Evolutionary conservation across 2,797 vertebrate genomes (phyloP).

Genomic region (Dipus sagitta): DNA sequence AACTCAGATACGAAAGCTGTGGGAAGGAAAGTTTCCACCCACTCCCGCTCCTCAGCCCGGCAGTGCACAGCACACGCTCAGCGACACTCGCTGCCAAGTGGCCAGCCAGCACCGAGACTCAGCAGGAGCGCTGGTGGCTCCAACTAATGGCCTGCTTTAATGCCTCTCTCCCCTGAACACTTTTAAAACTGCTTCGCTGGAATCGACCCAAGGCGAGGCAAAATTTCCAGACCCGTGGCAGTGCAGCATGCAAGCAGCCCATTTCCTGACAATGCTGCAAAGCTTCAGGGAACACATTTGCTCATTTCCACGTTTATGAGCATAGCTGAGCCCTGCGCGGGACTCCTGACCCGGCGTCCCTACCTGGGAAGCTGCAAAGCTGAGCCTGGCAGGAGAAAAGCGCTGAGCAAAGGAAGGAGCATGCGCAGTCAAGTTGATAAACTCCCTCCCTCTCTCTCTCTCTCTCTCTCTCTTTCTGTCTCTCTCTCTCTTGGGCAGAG

Average conservation of each 20-base stretch:
- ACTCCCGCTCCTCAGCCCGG: background rate
- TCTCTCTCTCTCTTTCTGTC: too few relatives aligned
- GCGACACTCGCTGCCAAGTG: slow-evolving; percentile 1
- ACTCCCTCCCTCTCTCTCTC: too few relatives aligned
- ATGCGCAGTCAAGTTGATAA: too few relatives aligned
- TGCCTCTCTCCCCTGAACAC: slow-evolving; percentile 72
- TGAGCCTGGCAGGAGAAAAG: too few relatives aligned
- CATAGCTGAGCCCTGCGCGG: slow-evolving; percentile 54
- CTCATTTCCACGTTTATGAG: slow-evolving; percentile 84
- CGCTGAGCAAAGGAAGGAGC: too few relatives aligned
- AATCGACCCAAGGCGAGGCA: slow-evolving; percentile 67
- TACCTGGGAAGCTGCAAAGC: slow-evolving; percentile 67
- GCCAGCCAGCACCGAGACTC: slow-evolving; percentile 62
- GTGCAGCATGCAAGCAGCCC: slow-evolving; percentile 27
- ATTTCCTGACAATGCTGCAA: slow-evolving; percentile 80
- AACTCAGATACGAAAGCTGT: slow-evolving; percentile 36
- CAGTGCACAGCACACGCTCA: slow-evolving; percentile 43
- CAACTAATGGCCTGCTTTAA: slow-evolving; percentile 54
- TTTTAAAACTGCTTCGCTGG: slow-evolving; percentile 75
- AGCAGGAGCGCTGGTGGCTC: background rate
- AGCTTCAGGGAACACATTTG: slow-evolving; percentile 84
- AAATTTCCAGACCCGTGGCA: slow-evolving; percentile 80
- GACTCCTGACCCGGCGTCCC: slow-evolving; percentile 69
- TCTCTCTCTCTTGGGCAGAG: background rate
- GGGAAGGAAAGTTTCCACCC: slow-evolving; percentile 57